A percentile compares a stretch with the other conserved stretches of the same genome.
Conservation (phyloP, 2,797 vertebrate species). For the Clarias laeviceps region DNA sequence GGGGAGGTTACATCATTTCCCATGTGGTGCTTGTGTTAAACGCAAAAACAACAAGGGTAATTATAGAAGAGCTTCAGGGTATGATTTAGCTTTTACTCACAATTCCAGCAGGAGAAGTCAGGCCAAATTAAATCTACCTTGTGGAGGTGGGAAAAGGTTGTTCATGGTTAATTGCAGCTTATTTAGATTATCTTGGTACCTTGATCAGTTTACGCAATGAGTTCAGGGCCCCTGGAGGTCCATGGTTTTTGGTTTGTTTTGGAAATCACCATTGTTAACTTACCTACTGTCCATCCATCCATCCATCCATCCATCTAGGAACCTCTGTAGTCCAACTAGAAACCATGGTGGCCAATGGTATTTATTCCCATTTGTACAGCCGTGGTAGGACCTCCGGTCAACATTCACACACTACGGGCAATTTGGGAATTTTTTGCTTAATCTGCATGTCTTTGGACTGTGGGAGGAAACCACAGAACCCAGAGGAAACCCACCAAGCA, state of each 20-base stretch:
- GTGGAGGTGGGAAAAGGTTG: not conserved
- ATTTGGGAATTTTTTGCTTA: too few species aligned
- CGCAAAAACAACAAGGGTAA: not conserved
- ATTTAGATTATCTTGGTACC: not conserved
- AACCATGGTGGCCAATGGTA: too few species aligned
- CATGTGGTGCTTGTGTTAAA: not conserved
- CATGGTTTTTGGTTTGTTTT: too few species aligned
- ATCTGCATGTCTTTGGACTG: too few species aligned
- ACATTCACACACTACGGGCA: too few species aligned
- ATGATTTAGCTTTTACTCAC: not conserved
- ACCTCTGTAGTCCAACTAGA: too few species aligned
- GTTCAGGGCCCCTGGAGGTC: not conserved
- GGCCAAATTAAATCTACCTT: not conserved
- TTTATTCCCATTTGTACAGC: too few species aligned
- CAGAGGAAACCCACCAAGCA: too few species aligned
- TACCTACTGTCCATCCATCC: not conserved
- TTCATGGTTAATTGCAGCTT: not conserved
- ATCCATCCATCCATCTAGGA: too few species aligned
- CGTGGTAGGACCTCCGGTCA: too few species aligned
- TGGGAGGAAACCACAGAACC: too few species aligned
- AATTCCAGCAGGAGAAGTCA: not conserved
- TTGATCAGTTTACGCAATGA: not conserved
- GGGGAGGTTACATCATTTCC: not conserved
- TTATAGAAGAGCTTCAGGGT: not conserved
- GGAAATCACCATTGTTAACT: not conserved